These are phyloP conservation scores for Belgica antarctica DNA, from an alignment of 2,888 invertebrate species.

Conservation along the genomic window DNA sequence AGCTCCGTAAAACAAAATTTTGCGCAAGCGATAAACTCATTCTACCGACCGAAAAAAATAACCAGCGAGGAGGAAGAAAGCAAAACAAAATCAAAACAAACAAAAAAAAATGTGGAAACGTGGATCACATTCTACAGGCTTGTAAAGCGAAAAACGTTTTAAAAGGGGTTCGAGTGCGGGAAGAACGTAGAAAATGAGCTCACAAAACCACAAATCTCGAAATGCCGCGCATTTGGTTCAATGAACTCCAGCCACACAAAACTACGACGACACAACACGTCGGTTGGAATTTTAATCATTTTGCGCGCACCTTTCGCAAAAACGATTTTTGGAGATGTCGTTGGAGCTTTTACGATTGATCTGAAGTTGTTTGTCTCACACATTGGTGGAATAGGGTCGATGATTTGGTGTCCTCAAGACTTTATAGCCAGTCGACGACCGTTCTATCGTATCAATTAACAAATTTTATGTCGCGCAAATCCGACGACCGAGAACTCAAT, in stretches of 20 bases:
- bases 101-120: neutral
- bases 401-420: slow-evolving; percentile 13
- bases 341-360: neutral
- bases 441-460: slow-evolving; percentile 36
- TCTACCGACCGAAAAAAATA: too few relatives aligned
- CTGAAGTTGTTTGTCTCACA: slow-evolving; percentile 1
- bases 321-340: neutral
- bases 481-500: neutral
- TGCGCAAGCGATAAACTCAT: neutral
- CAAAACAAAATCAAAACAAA: neutral
- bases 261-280: neutral
- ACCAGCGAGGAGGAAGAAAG: too few relatives aligned
- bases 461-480: slow-evolving; percentile 26
- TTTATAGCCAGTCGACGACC: neutral
- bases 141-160: neutral
- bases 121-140: neutral
- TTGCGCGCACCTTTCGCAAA: slow-evolving; percentile 16
- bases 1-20: neutral
- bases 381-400: too few relatives aligned
- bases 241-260: neutral
- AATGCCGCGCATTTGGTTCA: neutral
- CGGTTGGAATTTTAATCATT: slow-evolving; percentile 31
- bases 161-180: neutral
- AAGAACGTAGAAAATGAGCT: neutral
- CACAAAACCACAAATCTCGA: neutral